These are phyloP conservation scores for Strix uralensis DNA, from an alignment of 2,113 vertebrate species.

Conservation along the genomic window DNA sequence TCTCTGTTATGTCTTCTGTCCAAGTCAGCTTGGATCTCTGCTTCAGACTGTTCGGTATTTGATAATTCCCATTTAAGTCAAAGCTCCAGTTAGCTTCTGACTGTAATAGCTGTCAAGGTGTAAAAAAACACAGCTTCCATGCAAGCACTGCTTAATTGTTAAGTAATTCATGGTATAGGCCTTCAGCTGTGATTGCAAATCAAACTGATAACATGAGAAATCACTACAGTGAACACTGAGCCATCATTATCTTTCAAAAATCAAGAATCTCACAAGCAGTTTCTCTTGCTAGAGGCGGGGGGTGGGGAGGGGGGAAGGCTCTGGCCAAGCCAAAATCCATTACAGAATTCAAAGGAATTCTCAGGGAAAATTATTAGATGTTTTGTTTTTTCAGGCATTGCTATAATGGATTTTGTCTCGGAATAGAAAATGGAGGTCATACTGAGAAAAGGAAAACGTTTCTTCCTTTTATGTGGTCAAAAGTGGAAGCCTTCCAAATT, in stretches of 20 bases:
- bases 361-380: background rate
- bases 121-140: background rate
- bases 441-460: conserved; percentile 23
- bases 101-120: conserved; percentile 18
- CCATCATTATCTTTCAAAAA: background rate
- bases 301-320: background rate
- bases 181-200: background rate
- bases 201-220: background rate
- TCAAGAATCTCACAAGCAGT: background rate
- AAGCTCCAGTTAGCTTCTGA: background rate
- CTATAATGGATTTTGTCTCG: conserved; percentile 23
- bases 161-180: background rate
- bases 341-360: background rate
- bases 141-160: background rate
- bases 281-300: background rate
- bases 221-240: background rate
- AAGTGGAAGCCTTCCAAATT: conserved; percentile 45
- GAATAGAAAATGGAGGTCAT: conserved; percentile 50
- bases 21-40: background rate
- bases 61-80: conserved; percentile 27
- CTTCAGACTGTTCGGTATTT: background rate
- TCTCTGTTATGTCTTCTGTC: conserved; percentile 69
- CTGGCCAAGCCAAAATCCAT: background rate
- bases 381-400: conserved; percentile 5
- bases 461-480: conserved; percentile 51